Evolutionary conservation across 35 echinoderm and acorn worm genomes (phyloP).

Genomic region (Nesometra sesokonis): DNA sequence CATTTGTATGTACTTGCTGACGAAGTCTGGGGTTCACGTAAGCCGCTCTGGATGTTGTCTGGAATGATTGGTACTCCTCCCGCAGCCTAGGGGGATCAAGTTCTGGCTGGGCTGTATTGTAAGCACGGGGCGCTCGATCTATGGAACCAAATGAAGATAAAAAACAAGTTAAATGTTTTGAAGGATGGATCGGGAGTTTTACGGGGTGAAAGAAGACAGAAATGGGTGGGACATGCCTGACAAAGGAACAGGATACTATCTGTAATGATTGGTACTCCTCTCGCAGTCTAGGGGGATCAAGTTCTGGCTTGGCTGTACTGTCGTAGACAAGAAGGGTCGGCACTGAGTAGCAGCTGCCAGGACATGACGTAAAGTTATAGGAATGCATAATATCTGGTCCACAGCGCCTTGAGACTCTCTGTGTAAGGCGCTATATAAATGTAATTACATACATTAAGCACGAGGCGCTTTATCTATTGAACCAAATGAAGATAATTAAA

Average conservation of each 20-base stretch:
- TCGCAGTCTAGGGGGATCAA: constrained; percentile 47
- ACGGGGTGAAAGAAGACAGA: too few relatives aligned
- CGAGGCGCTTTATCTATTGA: constrained; percentile 53
- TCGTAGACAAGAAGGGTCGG: too few relatives aligned
- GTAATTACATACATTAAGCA: too few relatives aligned
- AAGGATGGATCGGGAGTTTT: too few relatives aligned
- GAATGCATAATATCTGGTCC: too few relatives aligned
- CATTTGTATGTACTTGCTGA: constrained; percentile 1
- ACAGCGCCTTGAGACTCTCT: too few relatives aligned
- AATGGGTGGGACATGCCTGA: too few relatives aligned
- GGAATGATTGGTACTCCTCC: constrained; percentile 79
- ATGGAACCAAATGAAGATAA: neutral
- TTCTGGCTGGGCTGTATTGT: constrained; percentile 75
- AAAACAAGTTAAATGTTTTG: too few relatives aligned
- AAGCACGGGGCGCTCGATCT: constrained; percentile 68
- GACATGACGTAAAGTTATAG: too few relatives aligned
- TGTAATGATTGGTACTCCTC: constrained; percentile 85
- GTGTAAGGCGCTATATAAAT: too few relatives aligned
- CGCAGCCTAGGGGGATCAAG: constrained; percentile 43
- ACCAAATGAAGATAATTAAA: neutral
- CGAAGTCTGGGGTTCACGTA: constrained; percentile 70
- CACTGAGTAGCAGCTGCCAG: too few relatives aligned
- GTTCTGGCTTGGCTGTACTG: constrained; percentile 68
- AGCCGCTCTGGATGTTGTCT: constrained; percentile 91
- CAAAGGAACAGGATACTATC: constrained; percentile 84